phyloP scores from a whole-genome alignment of 2,888 invertebrate species.

The Drosophila kanekoi region DNA sequence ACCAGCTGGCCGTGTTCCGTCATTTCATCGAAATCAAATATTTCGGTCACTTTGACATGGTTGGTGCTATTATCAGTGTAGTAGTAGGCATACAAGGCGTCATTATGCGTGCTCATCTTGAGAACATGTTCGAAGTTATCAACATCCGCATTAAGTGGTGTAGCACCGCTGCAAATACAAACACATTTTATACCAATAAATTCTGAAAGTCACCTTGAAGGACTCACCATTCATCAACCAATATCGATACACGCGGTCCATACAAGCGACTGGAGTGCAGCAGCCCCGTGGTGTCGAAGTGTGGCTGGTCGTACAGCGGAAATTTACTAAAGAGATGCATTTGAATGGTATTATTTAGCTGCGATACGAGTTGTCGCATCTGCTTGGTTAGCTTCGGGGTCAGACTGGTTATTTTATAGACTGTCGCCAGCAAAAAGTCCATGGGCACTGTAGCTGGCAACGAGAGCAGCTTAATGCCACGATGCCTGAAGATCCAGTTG shows the following conservation, averaged over 20 bases:
- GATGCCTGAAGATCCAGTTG: constrained; percentile 95
- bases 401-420: constrained; percentile 85
- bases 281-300: constrained; percentile 84
- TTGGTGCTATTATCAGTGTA: constrained; percentile 93
- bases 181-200: not conserved
- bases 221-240: constrained; percentile 83
- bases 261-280: constrained; percentile 82
- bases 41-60: constrained; percentile 95
- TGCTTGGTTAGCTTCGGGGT: constrained; percentile 84
- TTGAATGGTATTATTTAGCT: constrained; percentile 85
- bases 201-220: not conserved
- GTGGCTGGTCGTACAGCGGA: constrained; percentile 83
- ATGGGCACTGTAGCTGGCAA: constrained; percentile 95
- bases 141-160: constrained; percentile 84
- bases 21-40: constrained; percentile 89
- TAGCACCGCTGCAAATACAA: constrained; percentile 75
- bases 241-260: constrained; percentile 83
- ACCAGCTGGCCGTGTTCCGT: constrained; percentile 90
- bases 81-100: constrained; percentile 95
- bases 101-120: constrained; percentile 93
- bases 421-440: constrained; percentile 94
- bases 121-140: constrained; percentile 90
- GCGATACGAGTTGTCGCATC: constrained; percentile 87
- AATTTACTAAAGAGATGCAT: constrained; percentile 82
- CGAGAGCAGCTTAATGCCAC: constrained; percentile 92